Evolutionary conservation across 2,797 vertebrate species (phyloP).

Genomic region (Geotrypetes seraphini): DNA sequence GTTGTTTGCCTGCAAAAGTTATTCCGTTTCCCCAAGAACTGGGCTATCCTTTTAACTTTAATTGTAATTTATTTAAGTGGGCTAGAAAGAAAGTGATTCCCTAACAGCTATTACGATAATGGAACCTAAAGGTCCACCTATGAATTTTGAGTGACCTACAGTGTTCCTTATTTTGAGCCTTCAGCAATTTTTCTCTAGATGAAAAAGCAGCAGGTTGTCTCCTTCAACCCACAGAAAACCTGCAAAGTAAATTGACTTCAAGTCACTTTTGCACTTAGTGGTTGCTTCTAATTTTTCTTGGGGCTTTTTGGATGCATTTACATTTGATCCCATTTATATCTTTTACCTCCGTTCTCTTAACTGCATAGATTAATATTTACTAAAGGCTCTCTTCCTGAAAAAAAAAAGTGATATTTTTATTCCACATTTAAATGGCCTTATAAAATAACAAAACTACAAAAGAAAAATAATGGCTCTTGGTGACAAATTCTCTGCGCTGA

Average conservation of each 20-base stretch:
- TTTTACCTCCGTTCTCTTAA: too few relatives aligned
- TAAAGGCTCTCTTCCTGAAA: too few relatives aligned
- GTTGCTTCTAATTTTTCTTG: constrained; percentile 21
- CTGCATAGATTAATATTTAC: too few relatives aligned
- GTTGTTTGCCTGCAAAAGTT: neutral
- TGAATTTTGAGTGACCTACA: constrained; percentile 15
- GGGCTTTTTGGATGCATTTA: too few relatives aligned
- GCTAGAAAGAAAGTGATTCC: constrained; percentile 6
- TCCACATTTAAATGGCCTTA: too few relatives aligned
- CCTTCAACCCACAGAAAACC: constrained; percentile 16
- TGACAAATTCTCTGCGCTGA: too few relatives aligned
- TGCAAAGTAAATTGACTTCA: constrained; percentile 13
- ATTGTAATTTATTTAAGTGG: neutral
- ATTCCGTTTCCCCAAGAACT: neutral
- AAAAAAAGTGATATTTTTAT: too few relatives aligned
- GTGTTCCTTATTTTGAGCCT: neutral
- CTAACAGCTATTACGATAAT: constrained; percentile 1
- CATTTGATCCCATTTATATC: too few relatives aligned
- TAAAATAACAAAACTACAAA: too few relatives aligned
- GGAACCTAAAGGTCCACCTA: too few relatives aligned
- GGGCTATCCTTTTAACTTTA: constrained; percentile 2
- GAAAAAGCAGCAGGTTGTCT: constrained; percentile 14
- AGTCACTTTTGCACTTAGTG: constrained; percentile 15
- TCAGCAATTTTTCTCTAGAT: constrained; percentile 5
- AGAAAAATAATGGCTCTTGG: too few relatives aligned